phyloP scores from a whole-genome alignment of 1,140 invertebrate species.

The Drosophila parabipectinata region DNA sequence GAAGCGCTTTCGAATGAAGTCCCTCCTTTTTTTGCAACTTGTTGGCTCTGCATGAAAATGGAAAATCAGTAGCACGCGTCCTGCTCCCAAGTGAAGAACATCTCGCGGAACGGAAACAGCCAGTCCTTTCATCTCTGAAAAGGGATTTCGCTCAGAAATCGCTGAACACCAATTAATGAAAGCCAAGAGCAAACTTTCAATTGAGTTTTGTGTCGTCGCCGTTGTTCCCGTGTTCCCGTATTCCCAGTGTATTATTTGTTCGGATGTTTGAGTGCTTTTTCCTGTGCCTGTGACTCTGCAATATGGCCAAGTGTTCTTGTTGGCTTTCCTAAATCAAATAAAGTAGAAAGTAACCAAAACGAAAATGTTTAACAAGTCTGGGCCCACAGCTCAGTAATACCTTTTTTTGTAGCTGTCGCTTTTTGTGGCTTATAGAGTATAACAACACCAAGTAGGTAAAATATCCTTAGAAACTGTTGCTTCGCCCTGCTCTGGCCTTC shows the following conservation, averaged over 20 bases:
- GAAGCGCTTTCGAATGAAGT: slow-evolving; percentile 59
- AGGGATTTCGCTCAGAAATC: slow-evolving; percentile 26
- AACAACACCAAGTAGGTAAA: slow-evolving; percentile 33
- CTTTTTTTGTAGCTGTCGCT: background rate
- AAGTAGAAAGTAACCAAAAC: slow-evolving; percentile 11
- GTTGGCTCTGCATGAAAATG: slow-evolving; percentile 61
- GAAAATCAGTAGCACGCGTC: slow-evolving; percentile 73
- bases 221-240: slow-evolving; percentile 2
- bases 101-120: slow-evolving; percentile 18
- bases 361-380: slow-evolving; percentile 38
- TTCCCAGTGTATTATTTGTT: slow-evolving; percentile 6
- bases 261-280: slow-evolving; percentile 27
- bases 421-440: slow-evolving; percentile 3
- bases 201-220: slow-evolving; percentile 40
- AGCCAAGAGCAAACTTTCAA: slow-evolving; percentile 47
- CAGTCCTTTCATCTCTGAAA: background rate
- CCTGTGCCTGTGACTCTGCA: slow-evolving; percentile 32
- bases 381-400: slow-evolving; percentile 24
- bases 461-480: slow-evolving; percentile 47
- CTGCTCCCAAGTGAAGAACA: slow-evolving; percentile 61
- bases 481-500: slow-evolving; percentile 19
- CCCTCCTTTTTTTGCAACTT: slow-evolving; percentile 63
- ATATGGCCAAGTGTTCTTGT: slow-evolving; percentile 55
- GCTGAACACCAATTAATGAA: slow-evolving; percentile 51
- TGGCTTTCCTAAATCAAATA: background rate